Evolutionary conservation across 2,113 vertebrate genomes (phyloP).

Genomic region (Bettongia penicillata): DNA sequence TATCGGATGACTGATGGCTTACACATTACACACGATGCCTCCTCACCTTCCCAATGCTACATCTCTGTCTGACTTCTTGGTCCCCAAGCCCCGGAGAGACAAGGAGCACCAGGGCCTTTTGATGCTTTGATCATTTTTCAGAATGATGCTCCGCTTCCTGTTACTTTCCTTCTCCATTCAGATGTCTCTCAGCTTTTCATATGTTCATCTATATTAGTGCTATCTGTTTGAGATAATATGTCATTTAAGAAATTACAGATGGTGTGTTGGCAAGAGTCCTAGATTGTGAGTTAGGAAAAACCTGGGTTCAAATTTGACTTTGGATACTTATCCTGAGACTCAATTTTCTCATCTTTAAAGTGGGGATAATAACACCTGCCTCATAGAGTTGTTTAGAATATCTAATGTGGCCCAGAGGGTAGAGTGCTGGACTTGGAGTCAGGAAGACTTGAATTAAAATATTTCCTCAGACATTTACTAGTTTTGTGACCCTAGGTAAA

Average conservation of each 20-base stretch:
- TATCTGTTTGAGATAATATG: constrained; percentile 25
- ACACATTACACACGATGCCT: background rate
- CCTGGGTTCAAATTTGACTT: background rate
- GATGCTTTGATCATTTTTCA: constrained; percentile 3
- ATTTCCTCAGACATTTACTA: background rate
- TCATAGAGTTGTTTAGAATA: no score
- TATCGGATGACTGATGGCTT: background rate
- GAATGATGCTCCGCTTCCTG: constrained; percentile 3
- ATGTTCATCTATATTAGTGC: background rate
- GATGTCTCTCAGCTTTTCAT: background rate
- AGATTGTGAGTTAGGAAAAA: no score
- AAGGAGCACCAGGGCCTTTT: background rate
- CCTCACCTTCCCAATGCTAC: background rate
- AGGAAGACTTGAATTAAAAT: background rate
- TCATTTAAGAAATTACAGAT: background rate
- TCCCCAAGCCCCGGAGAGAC: background rate
- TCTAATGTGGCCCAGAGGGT: no score
- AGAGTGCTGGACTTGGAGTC: background rate
- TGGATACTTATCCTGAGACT: background rate
- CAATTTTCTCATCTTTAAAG: background rate
- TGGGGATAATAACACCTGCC: background rate
- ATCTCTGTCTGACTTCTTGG: background rate
- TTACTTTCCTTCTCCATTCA: background rate
- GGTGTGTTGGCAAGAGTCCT: background rate
- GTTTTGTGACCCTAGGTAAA: background rate